Evolutionary conservation across 2,888 invertebrate species (phyloP), one percentile per base, ranked within the genome.

Genomic region (Idaea biselata): DNA sequence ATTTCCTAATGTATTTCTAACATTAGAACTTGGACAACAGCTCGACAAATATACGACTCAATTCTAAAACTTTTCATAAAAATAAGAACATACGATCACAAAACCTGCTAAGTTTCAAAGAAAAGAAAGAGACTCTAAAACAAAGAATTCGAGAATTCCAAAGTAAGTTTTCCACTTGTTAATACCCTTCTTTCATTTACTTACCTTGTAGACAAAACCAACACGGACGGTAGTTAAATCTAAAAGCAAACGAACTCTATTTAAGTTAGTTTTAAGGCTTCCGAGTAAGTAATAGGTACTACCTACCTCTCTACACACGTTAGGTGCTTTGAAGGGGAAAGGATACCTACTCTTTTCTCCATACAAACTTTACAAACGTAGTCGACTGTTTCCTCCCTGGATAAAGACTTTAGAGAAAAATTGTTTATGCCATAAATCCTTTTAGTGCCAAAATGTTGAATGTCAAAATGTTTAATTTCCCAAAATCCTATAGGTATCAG

Each of bases 141-240:
- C 44, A 44, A 44, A 44, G 44, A 25, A 25, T 25, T n/a, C 11
- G 7, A 32, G 32, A 32, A 14, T 44, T 44, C 14, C 32, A 32
- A 44, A 44, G 44, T 44, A 14, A 44, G 44, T 44, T 44, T 14
- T 11, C 44, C 6, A 44, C 44, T 44, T 11, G 14, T 6, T 44
- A 44, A 44, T 44, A 44, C 44, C 44, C 44, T 44, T 44, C 44
- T 44, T 44, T 44, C 44, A 44, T 44, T 44, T 44, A 44, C 44
- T 11, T 44, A 11, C 11, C 11, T 11, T 44, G 11, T 44, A 44
- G 44, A 44, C 44, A 44, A 44, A 44, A 44, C 44, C 8, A 44
- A 44, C 44, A 44, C 3, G 44, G 44, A 14, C 44, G 7, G 44
- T 44, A 44, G 14, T 44, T 44, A 44, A 44, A 44, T 44, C 44